Conservation (phyloP, 2,113 vertebrate species). For the Apteryx owenii region DNA sequence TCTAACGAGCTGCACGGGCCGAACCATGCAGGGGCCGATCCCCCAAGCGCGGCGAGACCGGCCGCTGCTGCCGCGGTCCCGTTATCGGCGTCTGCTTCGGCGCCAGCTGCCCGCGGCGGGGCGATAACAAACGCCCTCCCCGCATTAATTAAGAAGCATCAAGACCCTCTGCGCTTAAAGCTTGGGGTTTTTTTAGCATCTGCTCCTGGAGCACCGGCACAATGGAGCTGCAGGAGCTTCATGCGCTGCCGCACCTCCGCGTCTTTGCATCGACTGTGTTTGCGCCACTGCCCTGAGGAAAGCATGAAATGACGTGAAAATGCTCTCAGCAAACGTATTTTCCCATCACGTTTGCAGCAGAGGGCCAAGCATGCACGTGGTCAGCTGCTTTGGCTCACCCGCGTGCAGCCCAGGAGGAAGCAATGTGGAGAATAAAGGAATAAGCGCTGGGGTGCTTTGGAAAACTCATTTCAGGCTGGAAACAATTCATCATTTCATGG, state of each 20-base stretch:
- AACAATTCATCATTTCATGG: too few relatives aligned
- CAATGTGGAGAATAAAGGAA: too few relatives aligned
- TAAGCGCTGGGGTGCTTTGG: too few relatives aligned
- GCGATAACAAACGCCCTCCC: neutral
- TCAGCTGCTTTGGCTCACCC: too few relatives aligned
- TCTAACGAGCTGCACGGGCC: neutral
- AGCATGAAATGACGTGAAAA: neutral
- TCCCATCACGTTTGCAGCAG: neutral
- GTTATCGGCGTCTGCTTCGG: fast-evolving
- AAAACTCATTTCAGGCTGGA: too few relatives aligned
- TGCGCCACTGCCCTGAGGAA: neutral
- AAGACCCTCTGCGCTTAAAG: neutral
- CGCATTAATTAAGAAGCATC: neutral
- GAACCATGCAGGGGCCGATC: neutral
- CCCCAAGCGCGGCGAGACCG: neutral
- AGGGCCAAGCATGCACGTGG: too few relatives aligned
- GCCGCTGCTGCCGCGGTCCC: neutral
- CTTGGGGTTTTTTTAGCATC: neutral
- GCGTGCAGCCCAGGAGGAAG: too few relatives aligned
- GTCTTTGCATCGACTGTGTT: neutral
- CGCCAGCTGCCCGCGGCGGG: neutral
- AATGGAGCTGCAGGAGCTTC: neutral
- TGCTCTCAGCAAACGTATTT: neutral
- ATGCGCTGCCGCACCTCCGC: neutral
- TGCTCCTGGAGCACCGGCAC: neutral